Conservation (phyloP, 2,797 vertebrate genomes). For the Melanotaenia pygmaea region DNA sequence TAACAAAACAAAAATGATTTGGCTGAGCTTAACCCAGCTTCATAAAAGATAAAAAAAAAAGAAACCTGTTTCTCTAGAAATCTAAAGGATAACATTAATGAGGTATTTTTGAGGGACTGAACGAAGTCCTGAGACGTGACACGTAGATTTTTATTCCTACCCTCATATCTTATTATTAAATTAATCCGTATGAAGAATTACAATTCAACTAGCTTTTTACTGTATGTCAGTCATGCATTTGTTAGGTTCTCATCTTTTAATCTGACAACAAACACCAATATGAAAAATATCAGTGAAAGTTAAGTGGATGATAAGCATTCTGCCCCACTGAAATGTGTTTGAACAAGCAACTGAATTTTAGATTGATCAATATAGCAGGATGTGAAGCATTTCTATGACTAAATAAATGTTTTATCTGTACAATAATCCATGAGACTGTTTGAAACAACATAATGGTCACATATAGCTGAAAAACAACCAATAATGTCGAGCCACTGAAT, state of each 20-base stretch:
- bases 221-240: background rate
- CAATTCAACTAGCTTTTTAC: background rate
- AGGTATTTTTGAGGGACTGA: background rate
- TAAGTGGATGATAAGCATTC: conserved; percentile 21
- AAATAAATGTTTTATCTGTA: conserved; percentile 37
- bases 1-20: background rate
- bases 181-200: background rate
- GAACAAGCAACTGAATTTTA: conserved; percentile 39
- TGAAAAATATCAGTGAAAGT: background rate
- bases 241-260: conserved; percentile 6
- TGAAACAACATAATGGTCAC: conserved; percentile 21
- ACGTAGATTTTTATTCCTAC: background rate
- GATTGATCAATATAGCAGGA: conserved; percentile 53
- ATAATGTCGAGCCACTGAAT: conserved; percentile 21
- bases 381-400: conserved; percentile 24
- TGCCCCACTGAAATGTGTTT: conserved; percentile 22
- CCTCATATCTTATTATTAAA: background rate
- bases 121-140: background rate
- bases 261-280: conserved; percentile 8
- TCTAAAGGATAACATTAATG: background rate
- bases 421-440: conserved; percentile 37
- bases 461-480: conserved; percentile 10
- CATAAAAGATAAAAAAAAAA: background rate
- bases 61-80: background rate
- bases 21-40: background rate